Conservation (phyloP, 2,888 invertebrate genomes). For the Phyto melanocephala region DNA sequence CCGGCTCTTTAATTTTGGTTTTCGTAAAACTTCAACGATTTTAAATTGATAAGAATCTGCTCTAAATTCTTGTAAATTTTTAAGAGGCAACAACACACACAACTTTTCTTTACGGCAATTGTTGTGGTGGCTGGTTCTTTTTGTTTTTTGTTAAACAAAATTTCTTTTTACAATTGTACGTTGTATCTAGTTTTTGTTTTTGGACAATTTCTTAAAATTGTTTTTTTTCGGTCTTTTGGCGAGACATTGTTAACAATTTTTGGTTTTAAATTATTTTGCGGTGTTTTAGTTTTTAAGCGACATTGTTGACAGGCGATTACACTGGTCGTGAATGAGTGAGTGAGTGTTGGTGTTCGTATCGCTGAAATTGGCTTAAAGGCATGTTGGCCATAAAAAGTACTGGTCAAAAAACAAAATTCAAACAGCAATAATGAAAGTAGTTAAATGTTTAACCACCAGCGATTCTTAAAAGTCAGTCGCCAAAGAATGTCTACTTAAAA, state of each 20-base stretch:
- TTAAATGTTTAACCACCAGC: conserved; percentile 59
- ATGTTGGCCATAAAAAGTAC: background rate
- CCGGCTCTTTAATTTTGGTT: conserved; percentile 17
- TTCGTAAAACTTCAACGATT: background rate
- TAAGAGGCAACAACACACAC: conserved; percentile 28
- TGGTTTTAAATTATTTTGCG: background rate
- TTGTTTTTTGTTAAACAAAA: conserved; percentile 46
- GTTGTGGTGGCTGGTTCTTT: background rate
- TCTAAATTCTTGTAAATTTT: conserved; percentile 63
- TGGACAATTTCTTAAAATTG: background rate
- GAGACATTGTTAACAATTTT: conserved; percentile 60
- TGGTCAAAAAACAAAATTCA: conserved; percentile 2
- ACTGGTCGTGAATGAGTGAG: conserved; percentile 13
- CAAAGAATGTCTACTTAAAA: conserved; percentile 54
- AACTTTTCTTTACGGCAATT: conserved; percentile 18
- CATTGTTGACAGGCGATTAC: conserved; percentile 63
- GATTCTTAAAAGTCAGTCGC: conserved; percentile 57
- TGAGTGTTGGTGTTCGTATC: conserved; percentile 33
- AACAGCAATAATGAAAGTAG: conserved; percentile 62
- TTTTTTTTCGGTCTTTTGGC: conserved; percentile 30
- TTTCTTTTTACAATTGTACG: conserved; percentile 37
- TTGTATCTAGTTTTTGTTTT: conserved; percentile 35
- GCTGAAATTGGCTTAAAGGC: conserved; percentile 51
- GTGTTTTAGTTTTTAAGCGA: conserved; percentile 47
- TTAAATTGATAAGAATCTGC: conserved; percentile 67